phyloP scores from a whole-genome alignment of 2,888 invertebrate genomes.

The Pegoplata infirma region DNA sequence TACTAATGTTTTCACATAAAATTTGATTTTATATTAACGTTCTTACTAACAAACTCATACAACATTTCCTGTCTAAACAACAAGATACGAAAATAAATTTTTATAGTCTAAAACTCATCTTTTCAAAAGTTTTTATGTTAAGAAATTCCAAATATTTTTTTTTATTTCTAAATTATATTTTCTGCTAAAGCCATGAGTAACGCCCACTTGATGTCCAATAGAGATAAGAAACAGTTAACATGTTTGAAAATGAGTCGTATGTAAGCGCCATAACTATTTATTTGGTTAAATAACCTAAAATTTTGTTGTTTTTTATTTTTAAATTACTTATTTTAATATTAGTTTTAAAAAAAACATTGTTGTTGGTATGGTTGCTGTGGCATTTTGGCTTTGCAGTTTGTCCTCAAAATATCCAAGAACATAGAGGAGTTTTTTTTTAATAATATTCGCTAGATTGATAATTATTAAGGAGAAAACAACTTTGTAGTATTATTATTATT shows the following conservation, averaged over 20 bases:
- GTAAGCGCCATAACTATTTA: conserved; percentile 62
- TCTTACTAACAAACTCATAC: neutral
- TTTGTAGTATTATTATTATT: conserved; percentile 50
- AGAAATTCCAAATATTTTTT: conserved; percentile 28
- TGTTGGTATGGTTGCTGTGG: conserved; percentile 3
- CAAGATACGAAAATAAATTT: conserved; percentile 18
- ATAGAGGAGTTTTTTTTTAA: neutral
- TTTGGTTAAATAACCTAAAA: conserved; percentile 46
- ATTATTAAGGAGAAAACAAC: conserved; percentile 54
- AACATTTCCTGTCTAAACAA: conserved; percentile 5
- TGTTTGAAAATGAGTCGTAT: neutral
- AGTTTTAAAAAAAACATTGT: conserved; percentile 19
- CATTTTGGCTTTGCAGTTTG: conserved; percentile 30
- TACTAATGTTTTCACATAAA: neutral
- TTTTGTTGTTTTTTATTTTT: conserved; percentile 40
- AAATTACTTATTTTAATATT: conserved; percentile 61
- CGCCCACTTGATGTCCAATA: conserved; percentile 62
- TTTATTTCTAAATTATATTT: neutral
- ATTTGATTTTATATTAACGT: neutral
- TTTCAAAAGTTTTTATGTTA: conserved; percentile 5
- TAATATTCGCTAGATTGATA: conserved; percentile 25
- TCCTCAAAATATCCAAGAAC: conserved; percentile 42
- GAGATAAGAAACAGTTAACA: conserved; percentile 59
- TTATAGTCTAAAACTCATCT: conserved; percentile 27
- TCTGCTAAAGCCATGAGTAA: conserved; percentile 40